Evolutionary conservation across 2,113 vertebrate genomes (phyloP).

Genomic region (Rhadina sibilatrix): DNA sequence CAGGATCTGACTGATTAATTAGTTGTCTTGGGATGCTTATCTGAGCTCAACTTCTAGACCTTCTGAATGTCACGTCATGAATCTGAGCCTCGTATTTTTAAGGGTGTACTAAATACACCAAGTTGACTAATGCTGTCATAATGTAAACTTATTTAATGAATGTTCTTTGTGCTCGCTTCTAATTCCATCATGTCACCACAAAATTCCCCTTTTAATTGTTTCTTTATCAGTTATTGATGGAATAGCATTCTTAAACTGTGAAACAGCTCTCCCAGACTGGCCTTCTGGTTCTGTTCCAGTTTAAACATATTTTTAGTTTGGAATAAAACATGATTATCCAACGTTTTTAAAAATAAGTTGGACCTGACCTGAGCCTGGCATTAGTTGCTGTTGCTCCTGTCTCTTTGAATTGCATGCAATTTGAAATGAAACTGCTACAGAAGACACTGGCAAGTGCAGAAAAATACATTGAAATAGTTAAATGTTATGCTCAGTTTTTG

Average conservation of each 20-base stretch:
- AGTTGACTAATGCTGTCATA: background rate
- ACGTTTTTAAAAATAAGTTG: slow-evolving; percentile 51
- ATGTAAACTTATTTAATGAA: background rate
- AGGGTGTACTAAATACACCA: background rate
- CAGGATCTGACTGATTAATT: background rate
- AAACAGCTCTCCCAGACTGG: background rate
- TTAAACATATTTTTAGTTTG: slow-evolving; percentile 56
- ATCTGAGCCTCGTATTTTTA: background rate
- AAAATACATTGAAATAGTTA: background rate
- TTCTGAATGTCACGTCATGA: background rate
- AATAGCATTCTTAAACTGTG: background rate
- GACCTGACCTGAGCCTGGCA: slow-evolving; percentile 47
- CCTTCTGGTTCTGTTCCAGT: slow-evolving; percentile 57
- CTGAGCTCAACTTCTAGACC: background rate
- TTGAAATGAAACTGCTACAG: slow-evolving; percentile 7
- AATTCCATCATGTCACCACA: background rate
- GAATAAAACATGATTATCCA: slow-evolving; percentile 26
- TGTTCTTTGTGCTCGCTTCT: background rate
- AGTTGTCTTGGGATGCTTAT: background rate
- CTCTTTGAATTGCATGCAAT: slow-evolving; percentile 57
- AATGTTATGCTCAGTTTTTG: background rate
- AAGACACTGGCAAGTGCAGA: background rate
- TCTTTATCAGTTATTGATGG: background rate
- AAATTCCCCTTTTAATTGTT: background rate
- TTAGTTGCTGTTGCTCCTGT: slow-evolving; percentile 46